Evolutionary conservation across 2,797 vertebrate genomes (phyloP).

Genomic region (Chiloscyllium punctatum): DNA sequence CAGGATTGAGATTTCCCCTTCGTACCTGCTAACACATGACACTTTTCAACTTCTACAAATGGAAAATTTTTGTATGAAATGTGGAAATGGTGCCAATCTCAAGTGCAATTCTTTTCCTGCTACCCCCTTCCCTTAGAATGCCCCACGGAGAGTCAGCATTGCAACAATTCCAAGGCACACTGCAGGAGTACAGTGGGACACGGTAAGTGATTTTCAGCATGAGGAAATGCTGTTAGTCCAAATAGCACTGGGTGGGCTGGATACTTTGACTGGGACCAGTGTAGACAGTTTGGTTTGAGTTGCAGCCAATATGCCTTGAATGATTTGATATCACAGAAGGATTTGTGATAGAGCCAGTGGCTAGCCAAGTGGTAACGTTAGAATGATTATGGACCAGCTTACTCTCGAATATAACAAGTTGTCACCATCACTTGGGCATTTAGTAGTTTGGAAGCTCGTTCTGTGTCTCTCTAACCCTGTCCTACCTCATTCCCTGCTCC

Average conservation of each 20-base stretch:
- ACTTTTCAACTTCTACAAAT: not conserved
- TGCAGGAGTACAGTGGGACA: conserved; percentile 57
- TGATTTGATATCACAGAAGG: not conserved
- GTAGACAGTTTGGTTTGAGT: not conserved
- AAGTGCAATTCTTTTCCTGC: not conserved
- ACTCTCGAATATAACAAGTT: not conserved
- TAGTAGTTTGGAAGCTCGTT: not conserved
- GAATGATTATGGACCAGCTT: not conserved
- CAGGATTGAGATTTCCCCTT: not conserved
- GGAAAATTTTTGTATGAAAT: not conserved
- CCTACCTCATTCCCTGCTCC: not conserved
- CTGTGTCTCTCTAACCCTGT: not conserved
- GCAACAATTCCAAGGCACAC: conserved; percentile 67
- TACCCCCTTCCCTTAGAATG: not conserved
- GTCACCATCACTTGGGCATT: not conserved
- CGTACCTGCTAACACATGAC: not conserved
- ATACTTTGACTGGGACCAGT: not conserved
- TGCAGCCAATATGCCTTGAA: not conserved
- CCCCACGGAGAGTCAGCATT: conserved; percentile 76
- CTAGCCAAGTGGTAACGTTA: not conserved
- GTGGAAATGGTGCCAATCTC: not conserved
- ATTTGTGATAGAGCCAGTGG: not conserved
- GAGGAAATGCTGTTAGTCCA: not conserved
- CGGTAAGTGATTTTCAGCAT: conserved; percentile 57
- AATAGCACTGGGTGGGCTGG: too few species aligned